Evolutionary conservation across 1,140 invertebrate species (phyloP), one percentile per base, ranked within the genome.

Genomic region (Ceratina japonica): DNA sequence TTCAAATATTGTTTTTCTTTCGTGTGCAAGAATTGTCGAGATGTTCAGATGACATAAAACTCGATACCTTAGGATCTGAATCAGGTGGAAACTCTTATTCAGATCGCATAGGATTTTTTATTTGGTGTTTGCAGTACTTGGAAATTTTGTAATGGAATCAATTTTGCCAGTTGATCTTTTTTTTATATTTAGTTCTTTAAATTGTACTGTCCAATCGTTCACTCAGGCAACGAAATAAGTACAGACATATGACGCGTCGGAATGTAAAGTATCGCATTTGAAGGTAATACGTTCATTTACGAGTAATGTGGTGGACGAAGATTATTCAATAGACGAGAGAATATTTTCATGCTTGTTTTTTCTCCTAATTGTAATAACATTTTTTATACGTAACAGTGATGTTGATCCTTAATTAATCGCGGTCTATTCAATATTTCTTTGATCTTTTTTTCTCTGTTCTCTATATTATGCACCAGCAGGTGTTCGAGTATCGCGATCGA

Each of bases 251-350:
- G 59, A 84, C 63, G 81, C 77, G 66, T 80, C 76, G 22, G 3
- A 56, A 49, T 54, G 76, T 83, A 79, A 83, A 58, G 71, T 72
- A 63, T 58, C 84, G 72, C 72, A 84, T 73, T 84, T 84, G 61
- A 63, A 80, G 62, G 52, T 27, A 51, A 65, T 75, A 51, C 59
- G 77, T 83, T 75, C 24, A 44, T 85, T 84, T 81, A 49, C 79
- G 66, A 81, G 20, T 77, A 56, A 81, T 51, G 72, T 81, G 82
- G 82, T 81, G 82, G 82, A 80, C 83, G 77, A 51, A 81, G 64
- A 83, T 65, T 64, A 77, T 81, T 61, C 49, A 61, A 63, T 71
- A 72, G 49, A 71, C 66, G 63, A 49, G 68, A 79, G 62, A 73
- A 44, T 79, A 66, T 78, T 81, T 72, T 73, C 56, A 54, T 73